Base-by-base conservation (phyloP, 2,113 vertebrate species). In the Psittacus erithacus region DNA sequence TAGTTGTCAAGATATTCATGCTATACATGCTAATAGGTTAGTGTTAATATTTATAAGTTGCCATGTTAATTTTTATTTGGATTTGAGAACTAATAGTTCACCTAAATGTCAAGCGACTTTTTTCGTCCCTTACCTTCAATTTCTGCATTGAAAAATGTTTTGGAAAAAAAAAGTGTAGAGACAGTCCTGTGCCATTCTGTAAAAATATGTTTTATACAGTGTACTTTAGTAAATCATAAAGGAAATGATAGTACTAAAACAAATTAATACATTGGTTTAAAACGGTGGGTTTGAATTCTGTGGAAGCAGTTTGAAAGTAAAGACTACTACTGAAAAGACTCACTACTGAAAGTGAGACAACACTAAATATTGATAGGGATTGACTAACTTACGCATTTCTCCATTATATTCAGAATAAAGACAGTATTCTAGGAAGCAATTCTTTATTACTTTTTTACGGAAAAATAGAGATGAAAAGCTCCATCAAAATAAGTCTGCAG, bases 21-120 rank as follows among this genome's bases (percentile, higher is more conserved):
- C 63, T 95, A 76, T 88, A 91, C 91, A 92, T 95, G 94, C 77
- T 95, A 97, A 97, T 82, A 97, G 8, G 49, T 17, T 81, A 79
- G 19, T 70, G 78, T 93, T 91, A 77, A 93, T 90, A 85, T 77
- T 97, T 96, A 96, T 86, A 60, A 77, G 64, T 78, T 82, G 6
- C 24, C 31, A 33, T 84, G 35, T 43, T 59, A 5, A 82, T 96
- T 96, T 96, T 94, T 91, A 69, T 90, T 63, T 92, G 11, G 46
- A 90, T 91, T 92, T 96, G 53, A 94, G 96, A 73, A 71, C 13
- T 53, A 62, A 41, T 85, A 74, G 65, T 86, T 95, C 44, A 76
- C n/a, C 16, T 41, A 38, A 57, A 77, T 68, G 11, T 89, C 44
- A 91, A 91, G 20, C 41, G 17, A 2, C 17, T 33, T 63, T 68